Evolutionary conservation across 2,888 invertebrate species (phyloP), one percentile per base, ranked within the genome.

Genomic region (Zaprionus obscuricornis): DNA sequence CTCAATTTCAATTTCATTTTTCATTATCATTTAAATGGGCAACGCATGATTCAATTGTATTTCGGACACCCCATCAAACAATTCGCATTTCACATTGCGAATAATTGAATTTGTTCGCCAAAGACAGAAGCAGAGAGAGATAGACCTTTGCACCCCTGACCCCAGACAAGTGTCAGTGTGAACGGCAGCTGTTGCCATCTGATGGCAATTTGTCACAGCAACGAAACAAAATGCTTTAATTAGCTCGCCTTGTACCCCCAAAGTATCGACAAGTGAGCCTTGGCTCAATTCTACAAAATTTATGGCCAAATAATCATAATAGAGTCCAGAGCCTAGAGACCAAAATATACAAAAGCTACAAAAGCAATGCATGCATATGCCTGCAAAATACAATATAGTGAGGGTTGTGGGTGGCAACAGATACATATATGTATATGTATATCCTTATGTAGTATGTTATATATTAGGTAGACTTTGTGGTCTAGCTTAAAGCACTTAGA

Each of bases 201-300:
- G 73, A 60, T 66, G 66, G 74, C 71, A 85, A 85, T 86, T 86
- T 81, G 84, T 74, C 83, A 81, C 70, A 66, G 64, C 42, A 40
- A 22, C 29, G n/a, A 10, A 1, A 42, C 33, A 8, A 46, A 45
- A 26, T 46, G 54, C 58, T 58, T 72, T 77, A 77, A 81, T 77
- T 74, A 60, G 68, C 43, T 10, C 27, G 33, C 40, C 65, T 39
- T 51, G 42, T 27, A 46, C 22, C n/a, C 7, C 18, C 37, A 50
- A 66, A 56, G 63, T 57, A 66, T 54, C 33, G 51, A 49, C 68
- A 68, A 67, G 55, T 69, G 62, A 34, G 50, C 17, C 18, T 22
- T 16, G 40, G 34, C 49, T 47, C 42, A 56, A 42, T 69, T 64
- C 55, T 51, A 17, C 27, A 13, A 34, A 64, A 77, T 81, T 84